Evolutionary conservation across 2,888 invertebrate species (phyloP).

Genomic region (Bruchidius siliquastri): DNA sequence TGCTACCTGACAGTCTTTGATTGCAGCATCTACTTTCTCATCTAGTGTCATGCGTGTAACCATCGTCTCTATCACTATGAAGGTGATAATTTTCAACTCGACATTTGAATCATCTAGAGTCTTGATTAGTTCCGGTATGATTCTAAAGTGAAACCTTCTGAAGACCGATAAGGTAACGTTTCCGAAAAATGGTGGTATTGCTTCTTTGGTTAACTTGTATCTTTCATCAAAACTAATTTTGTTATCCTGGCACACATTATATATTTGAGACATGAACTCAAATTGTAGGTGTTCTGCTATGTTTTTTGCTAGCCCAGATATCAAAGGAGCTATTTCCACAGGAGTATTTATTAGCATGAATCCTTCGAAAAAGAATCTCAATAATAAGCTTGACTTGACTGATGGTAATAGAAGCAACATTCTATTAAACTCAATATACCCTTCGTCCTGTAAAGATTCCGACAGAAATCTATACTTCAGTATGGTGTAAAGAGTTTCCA

Average conservation of each 20-base stretch:
- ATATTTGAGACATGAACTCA: slow-evolving; percentile 22
- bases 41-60: slow-evolving; percentile 36
- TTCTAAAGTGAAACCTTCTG: slow-evolving; percentile 33
- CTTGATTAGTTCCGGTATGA: slow-evolving; percentile 28
- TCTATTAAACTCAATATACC: slow-evolving; percentile 21
- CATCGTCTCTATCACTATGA: slow-evolving; percentile 37
- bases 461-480: background rate
- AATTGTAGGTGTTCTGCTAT: slow-evolving; percentile 21
- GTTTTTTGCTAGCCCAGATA: slow-evolving; percentile 24
- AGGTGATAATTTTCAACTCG: slow-evolving; percentile 26
- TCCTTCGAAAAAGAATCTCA: slow-evolving; percentile 28
- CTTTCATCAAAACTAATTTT: slow-evolving; percentile 17
- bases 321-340: slow-evolving; percentile 19
- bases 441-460: background rate
- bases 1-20: slow-evolving; percentile 34
- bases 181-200: slow-evolving; percentile 30
- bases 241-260: slow-evolving; percentile 21
- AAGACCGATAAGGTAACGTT: slow-evolving; percentile 29
- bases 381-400: slow-evolving; percentile 23
- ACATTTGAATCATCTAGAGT: slow-evolving; percentile 20
- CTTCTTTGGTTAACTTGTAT: slow-evolving; percentile 28
- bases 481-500: background rate
- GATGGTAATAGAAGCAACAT: slow-evolving; percentile 21
- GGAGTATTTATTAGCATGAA: slow-evolving; percentile 21
- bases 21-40: slow-evolving; percentile 18